A percentile compares a stretch with the other conserved stretches of the same genome.
These are phyloP conservation scores for Sprattus sprattus DNA, from an alignment of 2,113 vertebrate species.

Conservation along the genomic window DNA sequence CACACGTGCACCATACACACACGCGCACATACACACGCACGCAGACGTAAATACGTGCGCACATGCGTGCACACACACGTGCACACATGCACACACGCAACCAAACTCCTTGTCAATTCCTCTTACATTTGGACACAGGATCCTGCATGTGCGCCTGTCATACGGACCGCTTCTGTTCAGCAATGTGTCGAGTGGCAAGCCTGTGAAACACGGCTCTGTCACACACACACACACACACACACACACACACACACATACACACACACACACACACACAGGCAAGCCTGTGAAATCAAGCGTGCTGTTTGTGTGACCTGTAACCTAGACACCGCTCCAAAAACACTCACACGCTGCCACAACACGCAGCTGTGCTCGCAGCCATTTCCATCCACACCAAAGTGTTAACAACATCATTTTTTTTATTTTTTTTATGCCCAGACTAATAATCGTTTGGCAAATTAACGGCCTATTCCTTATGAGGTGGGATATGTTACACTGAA, in stretches of 20 bases:
- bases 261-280: too few relatives aligned
- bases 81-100: not conserved
- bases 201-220: too few relatives aligned
- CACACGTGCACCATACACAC: too few relatives aligned
- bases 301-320: slow-evolving; percentile 29
- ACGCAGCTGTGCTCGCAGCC: not conserved
- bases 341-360: slow-evolving; percentile 9
- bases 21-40: not conserved
- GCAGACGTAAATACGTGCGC: not conserved
- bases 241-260: too few relatives aligned
- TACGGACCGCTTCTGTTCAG: slow-evolving; percentile 10
- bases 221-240: too few relatives aligned
- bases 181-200: not conserved
- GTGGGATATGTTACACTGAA: not conserved
- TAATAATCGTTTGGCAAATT: not conserved
- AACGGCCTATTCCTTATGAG: not conserved
- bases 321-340: slow-evolving; percentile 1
- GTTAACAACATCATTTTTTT: too few relatives aligned
- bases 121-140: slow-evolving; percentile 12
- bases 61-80: not conserved
- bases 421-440: too few relatives aligned
- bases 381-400: not conserved
- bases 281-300: slow-evolving; percentile 19
- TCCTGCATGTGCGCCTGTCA: slow-evolving; percentile 28
- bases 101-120: not conserved